Conservation (phyloP, 2,797 vertebrate genomes). For the Pithecia hirsuta region DNA sequence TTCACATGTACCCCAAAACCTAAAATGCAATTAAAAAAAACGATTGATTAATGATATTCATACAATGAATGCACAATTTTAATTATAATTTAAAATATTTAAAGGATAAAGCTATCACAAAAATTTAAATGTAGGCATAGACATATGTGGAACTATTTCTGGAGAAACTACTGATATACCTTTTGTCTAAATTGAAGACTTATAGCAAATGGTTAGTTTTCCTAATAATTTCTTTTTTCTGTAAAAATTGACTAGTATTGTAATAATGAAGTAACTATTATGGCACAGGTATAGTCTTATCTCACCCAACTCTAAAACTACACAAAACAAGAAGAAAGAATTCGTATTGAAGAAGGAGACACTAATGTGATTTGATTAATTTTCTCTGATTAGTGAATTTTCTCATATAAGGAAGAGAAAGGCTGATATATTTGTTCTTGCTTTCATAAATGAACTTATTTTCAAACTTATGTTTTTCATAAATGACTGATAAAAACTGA, state of each 20-base stretch:
- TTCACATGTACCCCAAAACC: too few species aligned
- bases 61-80: neutral
- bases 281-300: neutral
- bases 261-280: neutral
- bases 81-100: neutral
- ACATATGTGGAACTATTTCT: neutral
- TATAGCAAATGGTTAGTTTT: neutral
- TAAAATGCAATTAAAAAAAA: too few species aligned
- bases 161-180: neutral
- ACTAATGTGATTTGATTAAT: neutral
- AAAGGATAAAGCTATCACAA: neutral
- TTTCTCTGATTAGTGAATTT: neutral
- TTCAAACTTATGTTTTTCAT: neutral
- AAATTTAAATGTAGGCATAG: neutral
- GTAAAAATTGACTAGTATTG: neutral
- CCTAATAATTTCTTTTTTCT: neutral
- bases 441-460: neutral
- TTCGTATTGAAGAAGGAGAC: neutral
- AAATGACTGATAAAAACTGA: neutral
- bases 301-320: neutral
- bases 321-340: neutral
- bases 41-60: neutral
- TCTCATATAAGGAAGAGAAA: neutral
- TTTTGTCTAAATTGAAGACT: neutral
- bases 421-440: neutral